Evolutionary conservation across 2,888 invertebrate species (phyloP), one percentile per base, ranked within the genome.

Genomic region (Aphidoletes aphidimyza): DNA sequence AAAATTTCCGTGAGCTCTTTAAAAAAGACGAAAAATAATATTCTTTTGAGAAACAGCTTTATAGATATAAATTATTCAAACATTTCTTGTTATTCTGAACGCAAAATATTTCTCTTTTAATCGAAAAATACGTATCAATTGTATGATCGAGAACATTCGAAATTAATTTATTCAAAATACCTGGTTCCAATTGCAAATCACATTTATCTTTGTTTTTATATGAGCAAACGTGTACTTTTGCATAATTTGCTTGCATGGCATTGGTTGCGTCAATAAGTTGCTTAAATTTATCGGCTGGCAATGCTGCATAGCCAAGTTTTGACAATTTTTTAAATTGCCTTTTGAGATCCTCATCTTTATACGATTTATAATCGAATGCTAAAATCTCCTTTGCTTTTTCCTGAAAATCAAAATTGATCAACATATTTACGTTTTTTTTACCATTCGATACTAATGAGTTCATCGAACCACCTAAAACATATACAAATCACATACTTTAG

Each of bases 221-320:
- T n/a, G 93, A 92, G 87, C 96, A 96, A 26, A 96, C 92, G 89
- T 94, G 95, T 0, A 95, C 93, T 17, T 93, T 95, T 0, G 95
- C 93, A 87, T 94, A 96, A 86, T 94, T 94, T 0, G 93, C 91
- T 87, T 94, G 92, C 96, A 96, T 96, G 8, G 93, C 92, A 0
- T 93, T 93, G 0, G 94, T 91, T 0, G 92, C 91, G 86, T 92
- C 91, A 88, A 93, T 92, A 49, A 93, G 90, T 84, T 92, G 91
- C 85, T 92, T 92, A 87, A 92, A 93, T 87, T 93, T 93, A 22
- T 93, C 92, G 87, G 94, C 94, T 0, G 94, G 92, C 26, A 97
- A 89, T 0, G 95, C 95, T 0, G 94, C 92, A 0, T 92, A 91
- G 0, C 96, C 97, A 2, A 96, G 91, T 85, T 94, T 92, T 0